phyloP scores from a whole-genome alignment of 2,888 invertebrate species.

The Lycophotia porphyrea region DNA sequence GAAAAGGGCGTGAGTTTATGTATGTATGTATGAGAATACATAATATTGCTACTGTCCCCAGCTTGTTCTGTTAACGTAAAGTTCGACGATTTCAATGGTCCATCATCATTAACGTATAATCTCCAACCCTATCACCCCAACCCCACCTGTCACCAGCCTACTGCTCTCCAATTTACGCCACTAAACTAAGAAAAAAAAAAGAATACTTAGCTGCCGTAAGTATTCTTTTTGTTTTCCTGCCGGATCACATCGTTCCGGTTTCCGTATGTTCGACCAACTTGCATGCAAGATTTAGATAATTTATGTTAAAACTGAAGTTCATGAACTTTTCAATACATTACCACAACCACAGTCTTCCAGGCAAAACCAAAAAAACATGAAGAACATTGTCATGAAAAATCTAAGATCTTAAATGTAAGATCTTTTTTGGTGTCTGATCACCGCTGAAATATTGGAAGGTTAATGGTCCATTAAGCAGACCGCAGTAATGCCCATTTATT shows the following conservation, averaged over 20 bases:
- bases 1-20: no score
- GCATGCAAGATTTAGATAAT: neutral
- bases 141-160: no score
- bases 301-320: neutral
- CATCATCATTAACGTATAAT: neutral
- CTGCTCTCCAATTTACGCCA: neutral
- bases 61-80: neutral
- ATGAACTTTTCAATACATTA: neutral
- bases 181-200: no score
- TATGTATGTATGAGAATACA: no score
- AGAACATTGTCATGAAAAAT: no score
- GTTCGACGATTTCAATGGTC: neutral
- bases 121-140: no score
- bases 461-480: conserved; percentile 28
- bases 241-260: neutral
- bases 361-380: no score
- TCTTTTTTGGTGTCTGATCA: neutral
- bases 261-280: neutral
- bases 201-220: no score
- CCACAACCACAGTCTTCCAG: neutral
- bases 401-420: no score
- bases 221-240: neutral
- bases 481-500: conserved; percentile 20
- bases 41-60: neutral
- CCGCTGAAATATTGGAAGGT: neutral